Conservation (phyloP, 2,888 invertebrate species). For the Rhamphomyia laevipes region DNA sequence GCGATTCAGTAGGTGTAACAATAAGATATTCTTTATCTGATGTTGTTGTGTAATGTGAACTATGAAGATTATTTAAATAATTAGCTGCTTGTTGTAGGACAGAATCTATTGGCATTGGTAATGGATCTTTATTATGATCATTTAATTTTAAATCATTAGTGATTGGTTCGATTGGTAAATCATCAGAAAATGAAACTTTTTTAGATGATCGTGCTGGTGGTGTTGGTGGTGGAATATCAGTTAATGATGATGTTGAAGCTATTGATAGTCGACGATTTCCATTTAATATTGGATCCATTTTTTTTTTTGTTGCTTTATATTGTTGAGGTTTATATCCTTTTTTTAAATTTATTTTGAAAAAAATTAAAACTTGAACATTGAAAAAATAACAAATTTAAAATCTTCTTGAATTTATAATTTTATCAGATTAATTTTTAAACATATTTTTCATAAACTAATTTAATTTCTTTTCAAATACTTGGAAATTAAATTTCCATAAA, state of each 20-base stretch:
- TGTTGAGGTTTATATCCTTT: background rate
- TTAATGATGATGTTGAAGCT: slow-evolving; percentile 29
- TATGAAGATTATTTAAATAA: slow-evolving; percentile 33
- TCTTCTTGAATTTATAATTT: background rate
- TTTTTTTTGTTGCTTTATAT: too few species aligned
- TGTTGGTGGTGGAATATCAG: slow-evolving; percentile 23
- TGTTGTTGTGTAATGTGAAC: slow-evolving; percentile 10
- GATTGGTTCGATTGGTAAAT: slow-evolving; percentile 20
- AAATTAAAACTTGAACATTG: background rate
- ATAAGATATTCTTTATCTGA: background rate
- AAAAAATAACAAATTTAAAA: background rate
- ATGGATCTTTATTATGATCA: background rate
- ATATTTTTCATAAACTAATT: too few species aligned
- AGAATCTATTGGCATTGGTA: slow-evolving; percentile 22
- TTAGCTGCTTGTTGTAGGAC: slow-evolving; percentile 28
- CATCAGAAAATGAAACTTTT: slow-evolving; percentile 36
- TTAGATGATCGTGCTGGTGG: slow-evolving; percentile 33
- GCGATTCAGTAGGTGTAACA: background rate
- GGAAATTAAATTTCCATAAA: too few species aligned
- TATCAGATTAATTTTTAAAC: too few species aligned
- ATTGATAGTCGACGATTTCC: background rate
- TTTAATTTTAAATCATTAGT: slow-evolving; percentile 9
- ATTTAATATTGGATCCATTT: background rate
- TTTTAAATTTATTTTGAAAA: background rate
- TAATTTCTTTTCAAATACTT: too few species aligned